These are phyloP conservation scores for Acrocephalus arundinaceus DNA, from an alignment of 2,113 vertebrate genomes.

Conservation along the genomic window DNA sequence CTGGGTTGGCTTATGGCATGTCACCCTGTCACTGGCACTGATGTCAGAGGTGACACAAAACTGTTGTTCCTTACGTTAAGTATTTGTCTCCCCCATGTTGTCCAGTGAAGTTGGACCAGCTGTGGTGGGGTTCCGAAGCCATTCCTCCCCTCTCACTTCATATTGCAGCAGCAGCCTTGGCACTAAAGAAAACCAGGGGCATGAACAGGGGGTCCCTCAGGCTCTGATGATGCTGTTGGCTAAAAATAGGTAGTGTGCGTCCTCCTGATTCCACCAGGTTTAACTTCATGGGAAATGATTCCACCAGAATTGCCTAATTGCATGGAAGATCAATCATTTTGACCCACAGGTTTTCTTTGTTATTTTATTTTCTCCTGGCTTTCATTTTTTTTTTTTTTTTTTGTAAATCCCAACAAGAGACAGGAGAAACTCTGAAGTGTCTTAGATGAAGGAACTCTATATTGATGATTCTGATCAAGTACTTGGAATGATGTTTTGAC, in stretches of 20 bases:
- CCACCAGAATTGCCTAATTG: neutral
- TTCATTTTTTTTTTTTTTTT: neutral
- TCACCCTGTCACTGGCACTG: fast-evolving
- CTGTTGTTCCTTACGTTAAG: neutral
- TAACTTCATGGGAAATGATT: neutral
- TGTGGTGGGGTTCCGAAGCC: neutral
- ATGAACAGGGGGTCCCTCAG: neutral
- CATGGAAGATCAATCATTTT: neutral
- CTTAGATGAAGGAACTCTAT: neutral
- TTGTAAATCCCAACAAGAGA: neutral
- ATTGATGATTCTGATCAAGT: neutral
- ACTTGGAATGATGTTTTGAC: neutral
- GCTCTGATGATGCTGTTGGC: neutral
- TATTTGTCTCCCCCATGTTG: neutral
- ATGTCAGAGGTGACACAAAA: neutral
- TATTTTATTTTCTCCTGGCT: neutral
- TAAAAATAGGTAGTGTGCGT: neutral
- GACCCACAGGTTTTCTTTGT: neutral
- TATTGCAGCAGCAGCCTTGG: neutral
- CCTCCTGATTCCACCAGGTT: neutral
- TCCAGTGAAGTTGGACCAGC: neutral
- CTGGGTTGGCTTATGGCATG: neutral
- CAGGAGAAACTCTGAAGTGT: neutral
- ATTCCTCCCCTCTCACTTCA: neutral
- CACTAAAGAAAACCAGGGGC: neutral